Evolutionary conservation across 1,140 invertebrate genomes (phyloP).

Genomic region (Radopholus similis): DNA sequence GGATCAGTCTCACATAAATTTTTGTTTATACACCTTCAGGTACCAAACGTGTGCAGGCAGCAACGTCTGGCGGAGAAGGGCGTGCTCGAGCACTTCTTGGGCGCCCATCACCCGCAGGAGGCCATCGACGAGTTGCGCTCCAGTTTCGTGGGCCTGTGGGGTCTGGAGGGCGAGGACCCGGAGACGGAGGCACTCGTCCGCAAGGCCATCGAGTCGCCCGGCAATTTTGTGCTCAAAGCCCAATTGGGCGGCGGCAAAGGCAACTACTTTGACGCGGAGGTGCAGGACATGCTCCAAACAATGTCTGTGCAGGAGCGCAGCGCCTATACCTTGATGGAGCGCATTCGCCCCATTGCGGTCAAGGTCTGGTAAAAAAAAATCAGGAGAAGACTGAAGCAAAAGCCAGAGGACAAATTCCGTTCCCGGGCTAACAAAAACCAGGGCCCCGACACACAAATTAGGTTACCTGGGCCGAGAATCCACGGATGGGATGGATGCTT

Average conservation of each 20-base stretch:
- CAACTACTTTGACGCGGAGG: constrained; percentile 6
- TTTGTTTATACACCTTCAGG: too few relatives aligned
- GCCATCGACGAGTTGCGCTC: background rate
- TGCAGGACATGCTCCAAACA: constrained; percentile 10
- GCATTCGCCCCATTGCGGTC: constrained; percentile 2
- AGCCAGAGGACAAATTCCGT: too few relatives aligned
- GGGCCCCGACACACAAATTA: background rate
- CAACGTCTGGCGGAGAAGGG: background rate
- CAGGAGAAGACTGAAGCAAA: background rate
- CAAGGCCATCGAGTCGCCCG: background rate
- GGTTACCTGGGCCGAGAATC: too few relatives aligned
- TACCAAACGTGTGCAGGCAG: too few relatives aligned
- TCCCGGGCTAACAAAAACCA: background rate
- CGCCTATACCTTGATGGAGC: background rate
- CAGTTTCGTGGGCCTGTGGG: constrained; percentile 8
- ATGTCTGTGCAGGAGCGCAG: background rate
- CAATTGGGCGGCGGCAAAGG: background rate
- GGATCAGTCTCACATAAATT: background rate
- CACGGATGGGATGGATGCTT: too few relatives aligned
- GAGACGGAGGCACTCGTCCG: background rate
- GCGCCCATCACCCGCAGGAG: background rate
- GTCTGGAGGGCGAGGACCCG: background rate
- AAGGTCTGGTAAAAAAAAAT: constrained; percentile 4
- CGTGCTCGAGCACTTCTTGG: constrained; percentile 1
- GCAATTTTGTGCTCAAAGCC: constrained; percentile 1